These are phyloP conservation scores for Rhyacophila brunnea DNA, from an alignment of 1,140 invertebrate genomes.

Conservation along the genomic window DNA sequence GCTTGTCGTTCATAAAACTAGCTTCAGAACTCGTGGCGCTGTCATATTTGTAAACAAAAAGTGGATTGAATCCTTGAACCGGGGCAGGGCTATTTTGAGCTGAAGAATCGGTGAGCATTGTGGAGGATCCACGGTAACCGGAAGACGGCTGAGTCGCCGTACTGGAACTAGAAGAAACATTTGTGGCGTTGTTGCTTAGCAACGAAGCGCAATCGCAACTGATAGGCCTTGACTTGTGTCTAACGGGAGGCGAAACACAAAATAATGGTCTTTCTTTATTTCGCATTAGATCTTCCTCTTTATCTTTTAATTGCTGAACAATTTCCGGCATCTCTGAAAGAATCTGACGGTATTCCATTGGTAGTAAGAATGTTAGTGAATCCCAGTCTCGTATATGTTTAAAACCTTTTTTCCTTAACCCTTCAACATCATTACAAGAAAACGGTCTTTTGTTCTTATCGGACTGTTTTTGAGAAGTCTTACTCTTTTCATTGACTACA, in stretches of 20 bases:
- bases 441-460: conserved; percentile 65
- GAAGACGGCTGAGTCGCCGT: conserved; percentile 78
- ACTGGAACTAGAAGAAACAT: conserved; percentile 68
- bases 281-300: conserved; percentile 39
- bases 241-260: conserved; percentile 61
- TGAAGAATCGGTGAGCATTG: conserved; percentile 74
- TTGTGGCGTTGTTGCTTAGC: conserved; percentile 54
- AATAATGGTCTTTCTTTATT: conserved; percentile 62
- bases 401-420: conserved; percentile 74
- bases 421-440: conserved; percentile 80
- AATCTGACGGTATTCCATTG: conserved; percentile 73
- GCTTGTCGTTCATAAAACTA: conserved; percentile 58
- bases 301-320: conserved; percentile 60
- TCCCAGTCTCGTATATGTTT: conserved; percentile 88
- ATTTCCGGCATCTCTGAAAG: conserved; percentile 76
- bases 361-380: conserved; percentile 82
- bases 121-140: conserved; percentile 81
- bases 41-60: conserved; percentile 81
- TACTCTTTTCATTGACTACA: conserved; percentile 43
- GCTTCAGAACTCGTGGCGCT: conserved; percentile 69
- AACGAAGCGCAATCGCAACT: conserved; percentile 64
- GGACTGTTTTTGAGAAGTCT: conserved; percentile 44
- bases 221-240: conserved; percentile 55
- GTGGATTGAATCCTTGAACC: conserved; percentile 60
- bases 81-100: conserved; percentile 60